Conservation (phyloP, 2,797 vertebrate species). For the Crenuchus spilurus region DNA sequence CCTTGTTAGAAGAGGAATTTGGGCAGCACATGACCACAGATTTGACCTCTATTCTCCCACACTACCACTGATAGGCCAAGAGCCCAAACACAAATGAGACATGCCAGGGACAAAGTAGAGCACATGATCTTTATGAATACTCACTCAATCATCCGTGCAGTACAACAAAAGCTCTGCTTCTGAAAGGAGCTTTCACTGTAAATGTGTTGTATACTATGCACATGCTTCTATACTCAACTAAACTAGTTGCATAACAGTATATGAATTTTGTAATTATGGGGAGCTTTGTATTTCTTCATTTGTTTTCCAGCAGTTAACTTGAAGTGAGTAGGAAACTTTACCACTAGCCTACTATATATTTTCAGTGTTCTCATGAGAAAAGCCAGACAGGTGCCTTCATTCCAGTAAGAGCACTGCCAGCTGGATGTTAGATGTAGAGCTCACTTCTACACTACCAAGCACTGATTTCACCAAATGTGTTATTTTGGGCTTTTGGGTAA, state of each 20-base stretch:
- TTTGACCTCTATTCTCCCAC: constrained; percentile 41
- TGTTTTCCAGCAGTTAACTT: not conserved
- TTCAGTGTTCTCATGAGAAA: not conserved
- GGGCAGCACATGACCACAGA: constrained; percentile 32
- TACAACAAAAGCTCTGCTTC: not conserved
- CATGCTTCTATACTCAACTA: not conserved
- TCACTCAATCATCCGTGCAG: constrained; percentile 26
- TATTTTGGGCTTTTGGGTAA: not conserved
- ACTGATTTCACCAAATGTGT: not conserved
- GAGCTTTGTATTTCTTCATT: not conserved
- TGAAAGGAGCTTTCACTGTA: not conserved
- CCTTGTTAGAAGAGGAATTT: constrained; percentile 20
- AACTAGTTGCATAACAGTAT: not conserved
- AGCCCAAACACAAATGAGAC: constrained; percentile 17
- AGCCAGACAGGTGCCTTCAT: not conserved
- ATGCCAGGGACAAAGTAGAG: not conserved
- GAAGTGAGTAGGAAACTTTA: not conserved
- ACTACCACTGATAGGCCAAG: constrained; percentile 32
- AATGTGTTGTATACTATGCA: not conserved
- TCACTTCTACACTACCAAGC: not conserved
- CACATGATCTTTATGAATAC: constrained; percentile 38
- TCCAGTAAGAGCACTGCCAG: not conserved
- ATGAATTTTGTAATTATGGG: not conserved
- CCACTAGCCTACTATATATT: not conserved
- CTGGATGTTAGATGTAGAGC: not conserved